A percentile compares a stretch with the other conserved stretches of the same genome.
These are phyloP conservation scores for Beris chalybata DNA, from an alignment of 2,888 invertebrate species.

Conservation along the genomic window DNA sequence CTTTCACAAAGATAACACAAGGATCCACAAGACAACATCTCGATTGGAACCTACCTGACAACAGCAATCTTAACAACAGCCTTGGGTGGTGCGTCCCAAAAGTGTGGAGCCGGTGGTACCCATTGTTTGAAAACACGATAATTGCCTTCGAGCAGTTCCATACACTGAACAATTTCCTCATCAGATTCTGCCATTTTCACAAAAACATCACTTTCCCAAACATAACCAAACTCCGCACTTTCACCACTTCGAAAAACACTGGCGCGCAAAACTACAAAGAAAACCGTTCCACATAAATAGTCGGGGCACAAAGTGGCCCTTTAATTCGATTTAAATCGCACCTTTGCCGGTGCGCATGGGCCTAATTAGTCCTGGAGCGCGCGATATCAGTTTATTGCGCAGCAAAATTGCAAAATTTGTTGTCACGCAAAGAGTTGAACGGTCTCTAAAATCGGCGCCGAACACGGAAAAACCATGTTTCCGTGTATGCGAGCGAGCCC, in stretches of 20 bases:
- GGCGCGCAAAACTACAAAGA: conserved; percentile 1
- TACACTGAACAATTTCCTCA: conserved; percentile 54
- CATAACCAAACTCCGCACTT: conserved; percentile 8
- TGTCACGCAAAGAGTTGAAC: conserved; percentile 35
- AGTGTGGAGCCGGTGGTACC: conserved; percentile 55
- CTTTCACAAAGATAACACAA: too few species aligned
- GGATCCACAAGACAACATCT: too few species aligned
- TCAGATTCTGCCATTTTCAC: conserved; percentile 49
- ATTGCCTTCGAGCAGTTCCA: conserved; percentile 55
- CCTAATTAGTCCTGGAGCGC: conserved; percentile 5
- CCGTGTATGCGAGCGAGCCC: conserved; percentile 4
- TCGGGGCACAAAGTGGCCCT: conserved; percentile 3
- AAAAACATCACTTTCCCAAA: background rate
- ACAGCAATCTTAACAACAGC: conserved; percentile 55
- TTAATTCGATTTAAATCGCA: background rate
- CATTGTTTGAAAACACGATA: conserved; percentile 55
- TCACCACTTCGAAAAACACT: conserved; percentile 19
- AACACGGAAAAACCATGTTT: conserved; percentile 13
- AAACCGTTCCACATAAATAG: conserved; percentile 16
- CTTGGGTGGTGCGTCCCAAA: conserved; percentile 56
- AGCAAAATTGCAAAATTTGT: conserved; percentile 31
- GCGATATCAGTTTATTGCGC: conserved; percentile 27
- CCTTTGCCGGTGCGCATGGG: background rate
- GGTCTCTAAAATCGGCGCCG: conserved; percentile 34
- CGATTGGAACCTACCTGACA: conserved; percentile 49